Evolutionary conservation across 1,140 invertebrate genomes (phyloP).

Genomic region (Phymastichus coffea): DNA sequence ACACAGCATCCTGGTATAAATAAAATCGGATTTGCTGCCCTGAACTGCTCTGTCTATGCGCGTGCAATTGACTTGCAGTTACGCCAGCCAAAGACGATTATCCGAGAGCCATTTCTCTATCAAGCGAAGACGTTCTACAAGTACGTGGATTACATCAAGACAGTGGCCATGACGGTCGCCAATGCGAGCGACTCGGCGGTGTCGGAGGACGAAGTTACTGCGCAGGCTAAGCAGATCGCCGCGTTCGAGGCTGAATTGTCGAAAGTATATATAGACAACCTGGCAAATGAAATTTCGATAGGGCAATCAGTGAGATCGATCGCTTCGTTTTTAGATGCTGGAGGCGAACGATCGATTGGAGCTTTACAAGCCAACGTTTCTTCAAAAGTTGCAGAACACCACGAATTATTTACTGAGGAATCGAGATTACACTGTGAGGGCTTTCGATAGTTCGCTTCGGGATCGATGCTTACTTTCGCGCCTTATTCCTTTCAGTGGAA

Average conservation of each 20-base stretch:
- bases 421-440: background rate
- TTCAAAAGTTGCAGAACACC: slow-evolving; percentile 3
- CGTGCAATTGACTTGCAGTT: background rate
- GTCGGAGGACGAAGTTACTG: background rate
- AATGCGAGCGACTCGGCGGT: background rate
- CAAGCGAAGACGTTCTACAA: background rate
- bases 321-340: background rate
- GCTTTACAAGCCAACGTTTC: background rate
- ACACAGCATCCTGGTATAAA: slow-evolving; percentile 12
- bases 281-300: no score
- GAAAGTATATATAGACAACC: background rate
- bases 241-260: background rate
- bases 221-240: background rate
- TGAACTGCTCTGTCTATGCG: background rate
- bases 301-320: background rate
- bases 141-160: slow-evolving; percentile 11
- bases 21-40: no score
- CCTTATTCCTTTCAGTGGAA: background rate
- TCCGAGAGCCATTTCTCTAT: slow-evolving; percentile 4
- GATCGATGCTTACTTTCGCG: no score
- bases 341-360: background rate
- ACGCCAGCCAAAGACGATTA: background rate
- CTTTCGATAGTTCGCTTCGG: no score
- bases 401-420: background rate
- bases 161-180: background rate